phyloP scores from a whole-genome alignment of 2,888 invertebrate genomes.

The Harpalus rubripes region DNA sequence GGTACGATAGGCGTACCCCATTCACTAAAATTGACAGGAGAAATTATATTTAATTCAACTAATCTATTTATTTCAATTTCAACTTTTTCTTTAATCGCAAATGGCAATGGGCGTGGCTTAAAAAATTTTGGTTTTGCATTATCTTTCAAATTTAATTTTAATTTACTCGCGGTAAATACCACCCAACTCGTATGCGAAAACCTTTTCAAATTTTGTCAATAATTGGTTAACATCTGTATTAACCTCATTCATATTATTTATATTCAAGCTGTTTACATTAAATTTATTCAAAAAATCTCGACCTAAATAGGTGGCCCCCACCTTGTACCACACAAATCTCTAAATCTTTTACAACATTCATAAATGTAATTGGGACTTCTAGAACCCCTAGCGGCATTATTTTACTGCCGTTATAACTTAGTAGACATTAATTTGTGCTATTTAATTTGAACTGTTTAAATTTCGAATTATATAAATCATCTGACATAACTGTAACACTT shows the following conservation, averaged over 20 bases:
- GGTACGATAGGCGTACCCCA: constrained; percentile 9
- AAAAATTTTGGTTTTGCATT: constrained; percentile 54
- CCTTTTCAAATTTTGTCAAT: not conserved
- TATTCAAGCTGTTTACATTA: not conserved
- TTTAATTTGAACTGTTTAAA: not conserved
- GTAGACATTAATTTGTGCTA: not conserved
- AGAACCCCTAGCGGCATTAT: not conserved
- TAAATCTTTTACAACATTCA: not conserved
- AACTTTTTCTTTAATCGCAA: constrained; percentile 68
- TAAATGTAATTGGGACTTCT: constrained; percentile 1
- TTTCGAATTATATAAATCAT: not conserved
- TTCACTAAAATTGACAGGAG: constrained; percentile 54
- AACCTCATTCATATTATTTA: not conserved
- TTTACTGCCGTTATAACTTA: constrained; percentile 5
- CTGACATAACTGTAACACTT: not conserved
- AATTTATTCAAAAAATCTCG: constrained; percentile 6
- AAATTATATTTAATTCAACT: constrained; percentile 48
- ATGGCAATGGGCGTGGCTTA: constrained; percentile 70
- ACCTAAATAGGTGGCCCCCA: not conserved
- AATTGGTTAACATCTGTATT: not conserved
- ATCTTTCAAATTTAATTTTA: constrained; percentile 9
- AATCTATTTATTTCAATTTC: constrained; percentile 70
- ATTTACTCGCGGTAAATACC: not conserved
- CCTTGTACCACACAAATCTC: constrained; percentile 3
- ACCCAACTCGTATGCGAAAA: constrained; percentile 10